Base-by-base conservation (phyloP, 1,140 invertebrate genomes). In the Drosophila neocordata region DNA sequence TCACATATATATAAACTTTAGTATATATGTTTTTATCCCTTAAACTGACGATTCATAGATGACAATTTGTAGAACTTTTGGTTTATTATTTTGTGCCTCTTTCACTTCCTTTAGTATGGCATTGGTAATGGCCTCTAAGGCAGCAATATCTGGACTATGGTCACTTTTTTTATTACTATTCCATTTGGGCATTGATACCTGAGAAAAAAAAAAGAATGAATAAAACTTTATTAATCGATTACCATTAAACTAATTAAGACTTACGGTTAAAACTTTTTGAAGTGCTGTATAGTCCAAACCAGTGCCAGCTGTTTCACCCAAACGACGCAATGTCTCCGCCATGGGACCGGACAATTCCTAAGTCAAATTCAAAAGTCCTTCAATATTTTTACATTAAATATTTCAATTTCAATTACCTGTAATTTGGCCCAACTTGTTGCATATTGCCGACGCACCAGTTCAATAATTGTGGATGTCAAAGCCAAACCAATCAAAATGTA, bases 401-500 rank as follows among this genome's bases (percentile, higher is more conserved):
- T 48, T 4, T 20, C 0, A 6, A 9, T 3, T 12, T 41, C 15
- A 34, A 12, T 67, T 58, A 90, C 91, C 80, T 92, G 91, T 24
- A 97, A 90, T 79, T 95, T 95, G 79, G 94, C 93, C 96, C 96
- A 97, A 62, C 96, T 96, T 73, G 96, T 94, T 7, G 96, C 96
- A 91, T 97, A 97, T 89, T 97, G 96, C 59, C 95, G 92, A 57
- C 96, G 92, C 35, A 97, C 96, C 66, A 97, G 92, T 92, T 98
- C 97, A 78, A 98, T 98, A 75, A 98, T 98, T 70, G 98, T 99
- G 1, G 97, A 97, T 1, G 98, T 98, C 48, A 99, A 91, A 1
- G 98, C 97, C 91, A 99, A 93, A 4, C 98, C 98, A 64, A 99
- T 95, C 60, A 99, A 93, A 75, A 99, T 97, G 92, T 99, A 99